Conservation (phyloP, 1,140 invertebrate species). For the Coelopa frigida region DNA sequence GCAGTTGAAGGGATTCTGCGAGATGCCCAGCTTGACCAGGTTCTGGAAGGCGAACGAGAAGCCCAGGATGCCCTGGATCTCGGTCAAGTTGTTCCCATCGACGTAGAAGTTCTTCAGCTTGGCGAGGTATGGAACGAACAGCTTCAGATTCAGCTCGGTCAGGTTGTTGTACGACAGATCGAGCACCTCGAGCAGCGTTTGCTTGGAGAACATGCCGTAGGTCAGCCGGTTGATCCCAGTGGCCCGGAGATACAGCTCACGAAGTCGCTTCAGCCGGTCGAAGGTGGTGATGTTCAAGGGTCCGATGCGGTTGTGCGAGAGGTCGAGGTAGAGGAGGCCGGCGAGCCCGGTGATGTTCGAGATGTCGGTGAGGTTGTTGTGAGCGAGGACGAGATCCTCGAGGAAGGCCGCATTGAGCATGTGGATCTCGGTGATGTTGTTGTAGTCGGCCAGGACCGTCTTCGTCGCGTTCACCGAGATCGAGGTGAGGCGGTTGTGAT, state of each 20-base stretch:
- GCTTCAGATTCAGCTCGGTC: slow-evolving; percentile 33
- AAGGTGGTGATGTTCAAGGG: slow-evolving; percentile 33
- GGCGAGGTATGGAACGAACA: slow-evolving; percentile 36
- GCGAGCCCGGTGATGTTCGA: slow-evolving; percentile 30
- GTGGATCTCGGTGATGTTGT: slow-evolving; percentile 24
- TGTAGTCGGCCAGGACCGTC: slow-evolving; percentile 32
- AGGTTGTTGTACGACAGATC: slow-evolving; percentile 41
- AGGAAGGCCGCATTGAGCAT: slow-evolving; percentile 26
- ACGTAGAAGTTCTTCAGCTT: slow-evolving; percentile 34
- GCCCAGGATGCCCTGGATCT: slow-evolving; percentile 30
- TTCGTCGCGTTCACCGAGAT: slow-evolving; percentile 31
- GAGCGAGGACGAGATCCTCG: slow-evolving; percentile 27
- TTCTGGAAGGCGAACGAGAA: slow-evolving; percentile 29
- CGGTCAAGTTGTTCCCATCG: slow-evolving; percentile 32
- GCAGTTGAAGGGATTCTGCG: slow-evolving; percentile 37
- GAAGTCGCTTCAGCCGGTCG: slow-evolving; percentile 27
- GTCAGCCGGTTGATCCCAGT: slow-evolving; percentile 26
- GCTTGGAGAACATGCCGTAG: slow-evolving; percentile 41
- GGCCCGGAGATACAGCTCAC: slow-evolving; percentile 24
- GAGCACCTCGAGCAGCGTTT: slow-evolving; percentile 28
- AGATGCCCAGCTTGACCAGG: slow-evolving; percentile 33
- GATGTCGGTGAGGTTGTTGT: slow-evolving; percentile 27
- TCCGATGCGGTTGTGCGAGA: slow-evolving; percentile 37
- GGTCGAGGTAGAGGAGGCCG: slow-evolving; percentile 25
- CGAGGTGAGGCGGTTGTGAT: slow-evolving; percentile 32